phyloP scores from a whole-genome alignment of 2,888 invertebrate species.

The Agriopis aurantiaria region DNA sequence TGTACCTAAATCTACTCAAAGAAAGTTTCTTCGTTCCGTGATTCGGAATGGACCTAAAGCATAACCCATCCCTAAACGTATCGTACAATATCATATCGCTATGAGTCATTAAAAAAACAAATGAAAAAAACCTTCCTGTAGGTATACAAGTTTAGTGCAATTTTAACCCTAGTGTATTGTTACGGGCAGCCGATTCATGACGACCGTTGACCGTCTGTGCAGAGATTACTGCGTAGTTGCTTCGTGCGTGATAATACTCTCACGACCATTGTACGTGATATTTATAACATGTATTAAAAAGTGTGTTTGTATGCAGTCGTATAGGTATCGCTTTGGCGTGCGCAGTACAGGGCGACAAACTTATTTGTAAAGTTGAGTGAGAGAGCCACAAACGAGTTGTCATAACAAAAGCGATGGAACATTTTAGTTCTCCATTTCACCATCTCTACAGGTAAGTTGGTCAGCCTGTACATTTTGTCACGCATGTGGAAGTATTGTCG shows the following conservation, averaged over 20 bases:
- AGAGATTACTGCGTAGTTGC: slow-evolving; percentile 15
- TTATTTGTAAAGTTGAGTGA: background rate
- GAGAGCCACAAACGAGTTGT: background rate
- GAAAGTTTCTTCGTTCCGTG: too few relatives aligned
- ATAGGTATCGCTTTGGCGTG: slow-evolving; percentile 35
- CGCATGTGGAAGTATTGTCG: slow-evolving; percentile 33
- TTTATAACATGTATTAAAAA: slow-evolving; percentile 16
- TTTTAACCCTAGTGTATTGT: slow-evolving; percentile 16
- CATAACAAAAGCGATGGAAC: too few relatives aligned
- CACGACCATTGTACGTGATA: slow-evolving; percentile 47
- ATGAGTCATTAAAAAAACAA: background rate
- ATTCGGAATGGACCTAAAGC: too few relatives aligned
- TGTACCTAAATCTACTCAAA: too few relatives aligned
- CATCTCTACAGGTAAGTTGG: background rate
- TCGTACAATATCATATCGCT: too few relatives aligned
- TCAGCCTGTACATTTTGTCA: slow-evolving; percentile 35
- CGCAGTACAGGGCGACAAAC: background rate
- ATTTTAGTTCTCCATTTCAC: background rate
- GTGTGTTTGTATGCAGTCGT: slow-evolving; percentile 3
- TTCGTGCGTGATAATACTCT: slow-evolving; percentile 41
- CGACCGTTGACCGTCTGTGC: slow-evolving; percentile 38
- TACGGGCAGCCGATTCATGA: slow-evolving; percentile 20
- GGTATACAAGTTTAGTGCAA: background rate
- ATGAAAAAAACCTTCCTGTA: background rate
- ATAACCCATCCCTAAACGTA: too few relatives aligned